Percentiles rank a stretch among this genome's conserved stretches.
Evolutionary conservation across 2,888 invertebrate species (phyloP).

Genomic region (Cheilosia variabilis): DNA sequence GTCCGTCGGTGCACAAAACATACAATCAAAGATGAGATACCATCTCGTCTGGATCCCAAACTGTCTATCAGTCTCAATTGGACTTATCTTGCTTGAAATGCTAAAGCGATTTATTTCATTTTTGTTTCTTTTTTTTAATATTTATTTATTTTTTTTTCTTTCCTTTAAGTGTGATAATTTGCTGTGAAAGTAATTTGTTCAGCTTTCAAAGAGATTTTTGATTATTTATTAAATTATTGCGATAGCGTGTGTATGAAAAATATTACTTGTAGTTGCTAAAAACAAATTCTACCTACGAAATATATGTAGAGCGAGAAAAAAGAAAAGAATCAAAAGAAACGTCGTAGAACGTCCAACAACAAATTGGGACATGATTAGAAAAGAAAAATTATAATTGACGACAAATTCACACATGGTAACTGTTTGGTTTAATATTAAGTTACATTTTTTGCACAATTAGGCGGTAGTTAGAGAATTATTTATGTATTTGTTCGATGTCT

Average conservation of each 20-base stretch:
- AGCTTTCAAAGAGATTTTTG: slow-evolving; percentile 11
- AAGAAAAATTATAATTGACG: background rate
- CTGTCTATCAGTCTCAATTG: slow-evolving; percentile 6
- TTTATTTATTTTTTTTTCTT: background rate
- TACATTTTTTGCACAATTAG: too few relatives aligned
- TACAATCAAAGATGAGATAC: background rate
- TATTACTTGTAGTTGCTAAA: slow-evolving; percentile 3
- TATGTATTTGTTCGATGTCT: too few relatives aligned
- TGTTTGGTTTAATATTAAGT: too few relatives aligned
- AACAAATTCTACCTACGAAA: background rate
- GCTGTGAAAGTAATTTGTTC: slow-evolving; percentile 26
- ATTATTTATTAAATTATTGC: slow-evolving; percentile 31
- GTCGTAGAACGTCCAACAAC: background rate
- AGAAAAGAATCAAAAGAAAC: background rate
- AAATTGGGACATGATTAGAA: background rate
- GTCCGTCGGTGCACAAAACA: background rate
- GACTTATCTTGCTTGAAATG: slow-evolving; percentile 14
- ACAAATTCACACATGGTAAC: too few relatives aligned
- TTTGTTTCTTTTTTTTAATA: background rate
- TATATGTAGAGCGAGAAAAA: background rate
- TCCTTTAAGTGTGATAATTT: slow-evolving; percentile 21
- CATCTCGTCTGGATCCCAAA: background rate
- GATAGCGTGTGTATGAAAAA: slow-evolving; percentile 19
- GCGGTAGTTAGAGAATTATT: too few relatives aligned
- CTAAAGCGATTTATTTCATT: background rate